Evolutionary conservation across 2,888 invertebrate species (phyloP), one percentile per base, ranked within the genome.

Genomic region (Amphimallon solstitiale): DNA sequence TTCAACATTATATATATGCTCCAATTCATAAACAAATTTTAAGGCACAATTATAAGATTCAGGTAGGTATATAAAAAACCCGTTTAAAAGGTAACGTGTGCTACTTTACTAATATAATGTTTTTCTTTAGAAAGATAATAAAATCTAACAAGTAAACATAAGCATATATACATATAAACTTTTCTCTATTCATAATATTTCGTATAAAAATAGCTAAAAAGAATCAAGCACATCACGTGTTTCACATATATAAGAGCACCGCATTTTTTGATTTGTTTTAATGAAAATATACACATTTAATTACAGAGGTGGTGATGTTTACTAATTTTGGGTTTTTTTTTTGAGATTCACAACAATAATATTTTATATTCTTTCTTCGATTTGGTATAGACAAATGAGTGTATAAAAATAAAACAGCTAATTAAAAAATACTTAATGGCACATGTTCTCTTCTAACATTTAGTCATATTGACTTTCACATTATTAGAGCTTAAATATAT

Each of bases 1-100:
- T 74, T 70, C 71, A 71, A 72, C 62, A 62, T 63, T 67, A 71
- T 70, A 70, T 73, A 72, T 71, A 72, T 72, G 71, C 68, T 70
- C 68, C 70, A 72, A 71, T 71, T 71, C 67, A 70, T 72, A 72
- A 72, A 73, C 70, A 72, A 72, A 70, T 71, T 71, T 72, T 76
- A 79, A 78, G 78, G 79, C 79, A 79, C 78, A 77, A 77, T 76
- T 75, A 29, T 73, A 74, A 71, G 70, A 70, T 69, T 73, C 74
- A 74, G 73, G 73, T 76, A 74, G 73, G 73, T 76, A 74, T 73
- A 71, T 73, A 67, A 65, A 54, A 66, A 71, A 76, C 76, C 75
- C 76, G 77, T 74, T 75, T 77, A 73, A 70, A 74, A 76, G 75
- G 75, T 76, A 76, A 75, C 75, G 68, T 71, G 70, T 72, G 70